These are phyloP conservation scores for Cephus spinipes DNA, from an alignment of 2,888 invertebrate genomes.

Conservation along the genomic window DNA sequence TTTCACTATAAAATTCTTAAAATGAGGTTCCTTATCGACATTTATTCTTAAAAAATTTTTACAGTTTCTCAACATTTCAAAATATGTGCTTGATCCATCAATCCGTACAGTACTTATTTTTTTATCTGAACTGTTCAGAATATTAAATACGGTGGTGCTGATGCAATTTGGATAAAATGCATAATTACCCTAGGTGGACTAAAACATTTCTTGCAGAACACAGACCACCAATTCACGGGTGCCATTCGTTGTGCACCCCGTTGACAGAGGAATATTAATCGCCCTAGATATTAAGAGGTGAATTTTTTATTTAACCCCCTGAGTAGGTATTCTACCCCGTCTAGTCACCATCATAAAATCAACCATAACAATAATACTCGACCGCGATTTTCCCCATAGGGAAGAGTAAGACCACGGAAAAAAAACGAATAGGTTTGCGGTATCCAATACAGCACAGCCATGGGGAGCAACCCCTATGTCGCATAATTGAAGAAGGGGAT, in stretches of 20 bases:
- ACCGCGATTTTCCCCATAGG: slow-evolving; percentile 41
- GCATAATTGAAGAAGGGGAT: slow-evolving; percentile 52
- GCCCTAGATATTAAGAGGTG: background rate
- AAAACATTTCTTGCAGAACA: background rate
- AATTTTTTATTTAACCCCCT: background rate
- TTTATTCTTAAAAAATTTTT: background rate
- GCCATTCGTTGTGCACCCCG: background rate
- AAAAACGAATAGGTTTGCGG: slow-evolving; percentile 50
- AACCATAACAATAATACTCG: slow-evolving; percentile 57
- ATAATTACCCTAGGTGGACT: background rate
- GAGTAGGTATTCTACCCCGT: slow-evolving; percentile 20
- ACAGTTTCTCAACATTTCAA: background rate
- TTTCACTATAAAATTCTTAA: background rate
- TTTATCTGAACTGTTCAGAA: background rate
- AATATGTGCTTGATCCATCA: background rate
- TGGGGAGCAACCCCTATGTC: slow-evolving; percentile 54
- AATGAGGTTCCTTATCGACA: background rate
- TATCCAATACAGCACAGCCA: slow-evolving; percentile 49
- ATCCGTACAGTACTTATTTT: background rate
- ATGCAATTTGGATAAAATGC: background rate
- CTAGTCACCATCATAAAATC: slow-evolving; percentile 40
- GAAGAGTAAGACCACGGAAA: slow-evolving; percentile 35
- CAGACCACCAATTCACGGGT: background rate
- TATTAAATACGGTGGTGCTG: background rate
- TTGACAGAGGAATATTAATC: slow-evolving; percentile 7